phyloP scores from a whole-genome alignment of 1,140 invertebrate species.

The Drosophila lacteicornis region DNA sequence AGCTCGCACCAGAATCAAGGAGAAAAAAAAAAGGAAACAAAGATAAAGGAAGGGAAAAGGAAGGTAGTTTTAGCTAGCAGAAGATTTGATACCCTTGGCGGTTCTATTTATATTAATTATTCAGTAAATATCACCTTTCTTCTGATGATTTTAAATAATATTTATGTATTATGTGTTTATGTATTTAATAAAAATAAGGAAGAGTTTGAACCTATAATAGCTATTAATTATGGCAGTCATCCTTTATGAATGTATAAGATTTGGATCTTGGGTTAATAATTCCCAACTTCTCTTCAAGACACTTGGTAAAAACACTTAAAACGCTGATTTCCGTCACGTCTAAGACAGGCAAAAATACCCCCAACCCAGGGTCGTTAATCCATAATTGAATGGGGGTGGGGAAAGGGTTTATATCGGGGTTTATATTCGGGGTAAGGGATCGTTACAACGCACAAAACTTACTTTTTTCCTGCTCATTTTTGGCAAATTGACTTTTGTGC shows the following conservation, averaged over 20 bases:
- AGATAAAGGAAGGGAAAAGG: background rate
- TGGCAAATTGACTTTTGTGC: conserved; percentile 73
- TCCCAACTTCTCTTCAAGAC: background rate
- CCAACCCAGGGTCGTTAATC: conserved; percentile 7
- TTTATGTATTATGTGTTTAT: no score
- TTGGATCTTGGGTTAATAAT: no score
- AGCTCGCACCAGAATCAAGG: conserved; percentile 50
- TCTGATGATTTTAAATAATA: no score
- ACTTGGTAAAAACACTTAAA: conserved; percentile 56
- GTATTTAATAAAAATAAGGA: no score
- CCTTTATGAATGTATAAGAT: no score
- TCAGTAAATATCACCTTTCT: no score
- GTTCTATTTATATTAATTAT: background rate
- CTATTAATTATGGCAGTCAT: no score
- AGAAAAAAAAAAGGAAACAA: background rate
- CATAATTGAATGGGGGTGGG: conserved; percentile 40
- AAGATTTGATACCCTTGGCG: background rate
- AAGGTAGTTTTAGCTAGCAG: background rate
- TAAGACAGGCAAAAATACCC: conserved; percentile 51
- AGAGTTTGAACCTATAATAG: no score
- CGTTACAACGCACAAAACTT: conserved; percentile 68
- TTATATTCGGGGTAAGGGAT: conserved; percentile 34
- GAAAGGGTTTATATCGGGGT: background rate
- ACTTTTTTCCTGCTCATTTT: conserved; percentile 52
- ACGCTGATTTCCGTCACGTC: conserved; percentile 78